These are phyloP conservation scores for Falco novaeseelandiae DNA, from an alignment of 2,797 vertebrate species.

Conservation along the genomic window DNA sequence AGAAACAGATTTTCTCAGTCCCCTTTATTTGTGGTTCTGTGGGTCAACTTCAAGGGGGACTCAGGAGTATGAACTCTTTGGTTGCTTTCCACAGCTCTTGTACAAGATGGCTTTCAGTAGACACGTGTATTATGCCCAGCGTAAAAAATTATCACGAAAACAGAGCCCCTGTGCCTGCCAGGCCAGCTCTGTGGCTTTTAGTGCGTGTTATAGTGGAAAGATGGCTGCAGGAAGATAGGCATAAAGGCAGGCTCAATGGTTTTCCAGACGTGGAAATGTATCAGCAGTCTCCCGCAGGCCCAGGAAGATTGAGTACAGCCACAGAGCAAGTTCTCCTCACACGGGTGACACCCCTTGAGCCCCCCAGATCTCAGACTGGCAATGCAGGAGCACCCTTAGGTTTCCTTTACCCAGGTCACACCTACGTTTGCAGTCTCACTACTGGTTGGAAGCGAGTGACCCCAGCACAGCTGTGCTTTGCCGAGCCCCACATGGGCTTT, in stretches of 20 bases:
- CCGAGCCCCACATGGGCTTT: background rate
- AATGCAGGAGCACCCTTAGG: background rate
- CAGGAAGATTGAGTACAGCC: background rate
- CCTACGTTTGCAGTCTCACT: background rate
- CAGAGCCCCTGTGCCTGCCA: background rate
- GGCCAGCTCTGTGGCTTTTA: background rate
- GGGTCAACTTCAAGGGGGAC: background rate
- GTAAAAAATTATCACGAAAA: background rate
- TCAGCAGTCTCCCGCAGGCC: background rate
- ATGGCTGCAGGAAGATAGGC: background rate
- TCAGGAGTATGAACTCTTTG: background rate
- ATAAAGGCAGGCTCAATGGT: background rate
- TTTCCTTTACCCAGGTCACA: background rate
- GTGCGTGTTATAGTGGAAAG: background rate
- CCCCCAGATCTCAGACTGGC: background rate
- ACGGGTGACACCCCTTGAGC: fast-evolving
- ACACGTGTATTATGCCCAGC: background rate
- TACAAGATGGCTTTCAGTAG: background rate
- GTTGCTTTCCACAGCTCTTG: background rate
- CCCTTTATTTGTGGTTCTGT: background rate
- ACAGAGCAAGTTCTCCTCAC: background rate
- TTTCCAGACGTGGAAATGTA: background rate
- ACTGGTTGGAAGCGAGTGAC: background rate
- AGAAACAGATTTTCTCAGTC: background rate
- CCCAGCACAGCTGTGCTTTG: background rate